Base-by-base conservation (phyloP, 1,140 invertebrate species). In the Aphelinus atriplicis region DNA sequence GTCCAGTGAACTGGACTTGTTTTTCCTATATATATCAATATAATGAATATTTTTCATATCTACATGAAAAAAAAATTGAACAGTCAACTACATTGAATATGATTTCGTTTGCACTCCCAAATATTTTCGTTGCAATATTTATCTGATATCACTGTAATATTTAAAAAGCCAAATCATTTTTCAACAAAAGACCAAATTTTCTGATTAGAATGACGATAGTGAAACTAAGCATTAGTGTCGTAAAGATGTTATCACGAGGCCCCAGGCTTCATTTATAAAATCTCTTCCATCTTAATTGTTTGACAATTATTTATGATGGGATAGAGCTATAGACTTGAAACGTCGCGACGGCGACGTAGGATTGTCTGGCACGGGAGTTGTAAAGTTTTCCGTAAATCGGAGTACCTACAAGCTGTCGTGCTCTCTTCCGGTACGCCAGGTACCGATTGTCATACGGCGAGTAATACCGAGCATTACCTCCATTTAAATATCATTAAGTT, bases 221-320 rank as follows among this genome's bases (percentile, higher is more conserved):
- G 7, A 51, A 3, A 4, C n/a, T 26, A 48, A 72, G 68, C 69
- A 79, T 77, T 70, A 70, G 51, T 10, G 57, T 57, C 6, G 9
- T 72, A 57, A 57, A 64, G 61, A 42, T 6, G 47, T 10, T 55
- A 7, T 64, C 61, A 64, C 58, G 51, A 26, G 58, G 56, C 61
- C 50, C 50, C 6, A 48, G 60, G 55, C 2, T 55, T 63, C 43
- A 63, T 62, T 55, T 53, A 71, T 43, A 53, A 71, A 71, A 71
- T 71, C 50, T 71, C 58, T 71, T 46, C 63, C 26, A 63, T 71
- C 69, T 71, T 46, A 71, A 71, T 71, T 60, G 60, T 71, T 55
- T 50, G 53, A 46, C 3, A n/a, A 71, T 63, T 62, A 71, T 71
- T 71, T 71, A 71, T 62, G 69, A 63, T 55, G 63, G 7, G 46